These are phyloP conservation scores for Drosophila tropicalis DNA, from an alignment of 1,140 invertebrate species.

Conservation along the genomic window DNA sequence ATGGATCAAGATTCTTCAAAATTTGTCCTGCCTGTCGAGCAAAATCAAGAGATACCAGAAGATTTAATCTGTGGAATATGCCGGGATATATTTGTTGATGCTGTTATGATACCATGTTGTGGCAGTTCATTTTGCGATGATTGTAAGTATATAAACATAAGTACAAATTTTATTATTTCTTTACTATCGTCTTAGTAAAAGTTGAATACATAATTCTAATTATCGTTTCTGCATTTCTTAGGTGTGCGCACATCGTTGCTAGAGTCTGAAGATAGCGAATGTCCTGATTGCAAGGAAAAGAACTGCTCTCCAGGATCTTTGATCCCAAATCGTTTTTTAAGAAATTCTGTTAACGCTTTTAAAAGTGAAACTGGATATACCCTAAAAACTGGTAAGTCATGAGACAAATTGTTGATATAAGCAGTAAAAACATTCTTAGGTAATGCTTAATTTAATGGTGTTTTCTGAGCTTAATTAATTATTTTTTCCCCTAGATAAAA, in stretches of 20 bases:
- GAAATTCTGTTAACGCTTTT: conserved; percentile 94
- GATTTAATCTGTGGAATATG: conserved; percentile 96
- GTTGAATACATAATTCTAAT: conserved; percentile 24
- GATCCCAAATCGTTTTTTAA: conserved; percentile 95
- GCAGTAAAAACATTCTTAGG: neutral
- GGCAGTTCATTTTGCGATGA: conserved; percentile 99
- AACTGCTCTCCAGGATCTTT: conserved; percentile 96
- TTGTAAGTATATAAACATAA: conserved; percentile 88
- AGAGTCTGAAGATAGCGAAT: conserved; percentile 97
- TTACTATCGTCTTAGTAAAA: too few species aligned
- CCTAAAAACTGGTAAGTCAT: conserved; percentile 53
- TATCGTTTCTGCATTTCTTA: conserved; percentile 78
- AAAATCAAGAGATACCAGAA: conserved; percentile 90
- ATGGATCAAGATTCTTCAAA: conserved; percentile 46
- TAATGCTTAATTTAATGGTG: neutral
- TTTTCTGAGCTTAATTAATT: neutral
- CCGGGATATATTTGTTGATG: conserved; percentile 96
- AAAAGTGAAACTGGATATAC: conserved; percentile 95
- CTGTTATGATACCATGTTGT: conserved; percentile 98
- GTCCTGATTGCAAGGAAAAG: conserved; percentile 96
- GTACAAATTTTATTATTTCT: too few species aligned
- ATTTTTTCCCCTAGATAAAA: conserved; percentile 23
- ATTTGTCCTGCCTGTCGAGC: conserved; percentile 52
- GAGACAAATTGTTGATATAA: too few species aligned
- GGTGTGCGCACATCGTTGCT: conserved; percentile 93